These are phyloP conservation scores for Semnopithecus entellus DNA, from an alignment of 2,113 vertebrate genomes.

Conservation along the genomic window DNA sequence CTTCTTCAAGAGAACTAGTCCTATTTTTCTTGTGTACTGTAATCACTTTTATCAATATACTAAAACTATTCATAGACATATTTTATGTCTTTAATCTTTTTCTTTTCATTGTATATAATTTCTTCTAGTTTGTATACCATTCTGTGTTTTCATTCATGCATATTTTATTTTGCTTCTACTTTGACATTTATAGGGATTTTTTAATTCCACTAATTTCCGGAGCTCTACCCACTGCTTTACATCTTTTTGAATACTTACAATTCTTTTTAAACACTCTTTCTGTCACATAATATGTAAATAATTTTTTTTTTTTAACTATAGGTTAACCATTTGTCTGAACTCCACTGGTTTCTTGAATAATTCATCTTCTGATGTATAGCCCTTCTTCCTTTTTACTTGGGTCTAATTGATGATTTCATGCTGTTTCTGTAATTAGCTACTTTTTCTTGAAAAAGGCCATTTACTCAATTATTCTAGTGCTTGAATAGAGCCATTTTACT, in stretches of 20 bases:
- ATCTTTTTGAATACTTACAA: background rate
- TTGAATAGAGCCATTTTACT: background rate
- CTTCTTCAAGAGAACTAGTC: background rate
- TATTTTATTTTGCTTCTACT: background rate
- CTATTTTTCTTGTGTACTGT: background rate
- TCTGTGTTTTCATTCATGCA: background rate
- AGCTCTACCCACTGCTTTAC: background rate
- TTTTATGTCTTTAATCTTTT: background rate
- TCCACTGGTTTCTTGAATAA: background rate
- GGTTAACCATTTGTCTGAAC: background rate
- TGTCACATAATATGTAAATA: background rate
- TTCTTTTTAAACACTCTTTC: background rate
- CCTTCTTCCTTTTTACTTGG: background rate
- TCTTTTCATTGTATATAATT: background rate
- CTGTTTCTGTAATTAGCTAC: background rate
- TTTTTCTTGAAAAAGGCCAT: background rate
- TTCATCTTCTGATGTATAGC: background rate
- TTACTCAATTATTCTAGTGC: background rate
- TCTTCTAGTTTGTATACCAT: background rate
- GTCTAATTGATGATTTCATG: background rate
- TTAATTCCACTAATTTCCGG: background rate
- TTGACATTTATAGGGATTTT: background rate
- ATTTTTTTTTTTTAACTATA: background rate
- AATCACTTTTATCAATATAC: background rate
- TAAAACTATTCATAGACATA: background rate